These are phyloP conservation scores for Ptychadena robeensis DNA, from an alignment of 2,797 vertebrate species.

Conservation along the genomic window DNA sequence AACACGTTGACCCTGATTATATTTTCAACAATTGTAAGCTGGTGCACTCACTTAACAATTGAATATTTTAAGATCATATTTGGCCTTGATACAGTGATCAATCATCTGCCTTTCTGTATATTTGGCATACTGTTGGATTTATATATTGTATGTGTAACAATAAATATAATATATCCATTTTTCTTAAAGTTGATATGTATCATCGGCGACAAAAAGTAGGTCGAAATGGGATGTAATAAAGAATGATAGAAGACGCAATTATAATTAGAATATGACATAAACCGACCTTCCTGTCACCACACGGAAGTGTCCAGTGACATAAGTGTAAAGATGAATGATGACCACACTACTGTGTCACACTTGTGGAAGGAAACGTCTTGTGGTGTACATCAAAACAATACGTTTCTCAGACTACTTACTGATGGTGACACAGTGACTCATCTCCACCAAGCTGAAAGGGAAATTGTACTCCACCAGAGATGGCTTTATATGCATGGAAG, in stretches of 20 bases:
- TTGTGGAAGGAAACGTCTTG: not conserved
- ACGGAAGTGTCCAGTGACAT: not conserved
- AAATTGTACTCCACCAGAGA: not conserved
- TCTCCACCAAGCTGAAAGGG: not conserved
- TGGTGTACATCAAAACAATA: not conserved
- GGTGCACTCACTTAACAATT: too few species aligned
- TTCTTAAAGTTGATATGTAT: not conserved
- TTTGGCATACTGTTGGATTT: too few species aligned
- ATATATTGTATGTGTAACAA: too few species aligned
- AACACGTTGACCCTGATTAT: too few species aligned
- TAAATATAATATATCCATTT: too few species aligned
- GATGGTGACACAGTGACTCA: not conserved
- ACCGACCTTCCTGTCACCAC: not conserved
- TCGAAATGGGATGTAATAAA: not conserved
- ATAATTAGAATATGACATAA: not conserved
- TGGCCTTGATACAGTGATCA: too few species aligned
- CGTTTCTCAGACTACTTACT: not conserved
- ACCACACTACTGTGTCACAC: not conserved
- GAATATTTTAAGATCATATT: too few species aligned
- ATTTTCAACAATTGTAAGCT: too few species aligned
- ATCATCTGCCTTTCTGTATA: too few species aligned
- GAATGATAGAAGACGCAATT: not conserved
- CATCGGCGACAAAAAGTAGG: not conserved
- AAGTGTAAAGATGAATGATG: not conserved
- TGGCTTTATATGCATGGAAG: not conserved